Base-by-base conservation (phyloP, 2,797 vertebrate genomes). In the Pelobates cultripes region DNA sequence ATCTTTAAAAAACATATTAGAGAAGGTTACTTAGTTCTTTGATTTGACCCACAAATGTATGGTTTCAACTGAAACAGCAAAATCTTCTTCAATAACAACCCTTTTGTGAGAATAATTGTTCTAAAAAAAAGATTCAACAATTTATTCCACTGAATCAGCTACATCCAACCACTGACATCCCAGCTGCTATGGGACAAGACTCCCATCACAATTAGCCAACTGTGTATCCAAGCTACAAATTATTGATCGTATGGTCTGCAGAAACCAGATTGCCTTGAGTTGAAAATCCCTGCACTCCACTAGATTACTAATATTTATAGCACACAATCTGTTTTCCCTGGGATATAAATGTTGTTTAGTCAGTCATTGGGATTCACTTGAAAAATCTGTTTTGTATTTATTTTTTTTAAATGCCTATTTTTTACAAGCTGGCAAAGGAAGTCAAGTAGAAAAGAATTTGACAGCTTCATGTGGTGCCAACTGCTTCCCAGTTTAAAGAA, bases 401-500 rank as follows among this genome's bases (percentile, higher is more conserved):
- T 28, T 28, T 66, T 40, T 81, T 61, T 53, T 7, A 75, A 7
- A 75, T n/a, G 47, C 51, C 47, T 42, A 51, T 63, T 82, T 68
- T 77, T 73, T 64, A 12, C 66, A 82, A 71, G 47, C 64, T 77
- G 80, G 45, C 61, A 71, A 60, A 66, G 70, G 75, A 77, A 82
- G 61, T 73, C 74, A 82, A 77, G 75, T 66, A 82, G 80, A 82
- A 28, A 81, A 73, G 61, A 82, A 66, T n/a, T 73, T 82, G 80
- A 82, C 80, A 82, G 80, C 80, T 73, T 82, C 70, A 73, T 82
- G 28, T 66, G 66, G 70, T 77, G 75, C 80, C 80, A 82, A 82
- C 75, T 82, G 80, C 43, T 82, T 61, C 53, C 40, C 47, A 42
- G 28, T 51, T 67, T 82, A 76, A 72, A 41, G 42, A 66, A 42